Conservation (phyloP, 2,888 invertebrate species). For the Epsilonema sp. region DNA sequence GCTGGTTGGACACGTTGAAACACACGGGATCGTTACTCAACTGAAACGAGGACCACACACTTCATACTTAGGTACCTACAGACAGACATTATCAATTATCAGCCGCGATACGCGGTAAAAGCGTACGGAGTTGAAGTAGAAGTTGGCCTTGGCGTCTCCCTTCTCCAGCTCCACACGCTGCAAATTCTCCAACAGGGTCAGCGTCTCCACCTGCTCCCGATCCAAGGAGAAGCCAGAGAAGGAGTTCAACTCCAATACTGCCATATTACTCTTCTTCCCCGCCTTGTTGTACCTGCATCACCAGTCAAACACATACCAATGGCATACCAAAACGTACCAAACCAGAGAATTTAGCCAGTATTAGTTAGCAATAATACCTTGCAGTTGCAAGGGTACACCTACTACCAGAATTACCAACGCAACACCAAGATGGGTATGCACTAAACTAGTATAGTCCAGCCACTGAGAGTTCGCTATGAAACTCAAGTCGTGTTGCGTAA, state of each 20-base stretch:
- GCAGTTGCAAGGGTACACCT: too few species aligned
- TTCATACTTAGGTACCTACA: constrained; percentile 56
- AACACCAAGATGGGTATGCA: too few species aligned
- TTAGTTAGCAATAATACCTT: too few species aligned
- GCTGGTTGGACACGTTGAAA: not conserved
- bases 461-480: too few species aligned
- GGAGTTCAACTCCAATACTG: constrained; percentile 29
- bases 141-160: constrained; percentile 30
- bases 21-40: not conserved
- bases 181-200: constrained; percentile 21
- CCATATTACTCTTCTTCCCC: constrained; percentile 30
- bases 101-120: too few species aligned
- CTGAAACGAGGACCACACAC: not conserved
- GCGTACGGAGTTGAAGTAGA: constrained; percentile 35
- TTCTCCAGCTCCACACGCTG: constrained; percentile 30
- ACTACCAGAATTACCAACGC: too few species aligned
- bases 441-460: too few species aligned
- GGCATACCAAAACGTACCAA: constrained; percentile 14
- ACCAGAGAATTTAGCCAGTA: constrained; percentile 10
- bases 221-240: constrained; percentile 28
- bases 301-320: too few species aligned
- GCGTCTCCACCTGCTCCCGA: constrained; percentile 16
- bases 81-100: too few species aligned
- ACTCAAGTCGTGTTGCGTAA: too few species aligned
- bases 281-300: constrained; percentile 21